Evolutionary conservation across 2,888 invertebrate genomes (phyloP).

Genomic region (Cheilosia scutellata): DNA sequence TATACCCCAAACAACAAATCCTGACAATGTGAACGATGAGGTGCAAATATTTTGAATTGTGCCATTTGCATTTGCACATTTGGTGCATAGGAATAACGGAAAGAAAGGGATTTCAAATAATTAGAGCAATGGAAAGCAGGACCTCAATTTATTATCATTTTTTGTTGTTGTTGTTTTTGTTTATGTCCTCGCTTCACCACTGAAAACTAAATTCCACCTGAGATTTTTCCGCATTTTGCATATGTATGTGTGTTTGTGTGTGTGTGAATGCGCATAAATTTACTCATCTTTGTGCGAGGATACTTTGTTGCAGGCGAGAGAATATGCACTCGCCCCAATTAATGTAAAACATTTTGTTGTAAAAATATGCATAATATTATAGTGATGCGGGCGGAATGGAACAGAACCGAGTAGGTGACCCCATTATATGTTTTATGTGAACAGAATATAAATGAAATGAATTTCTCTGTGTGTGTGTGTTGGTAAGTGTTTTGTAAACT

Average conservation of each 20-base stretch:
- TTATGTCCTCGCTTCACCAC: neutral
- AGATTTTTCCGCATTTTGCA: slow-evolving; percentile 10
- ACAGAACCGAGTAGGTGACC: slow-evolving; percentile 42
- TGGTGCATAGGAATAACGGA: slow-evolving; percentile 24
- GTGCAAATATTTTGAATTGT: slow-evolving; percentile 65
- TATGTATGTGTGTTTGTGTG: neutral
- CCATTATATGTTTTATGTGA: slow-evolving; percentile 22
- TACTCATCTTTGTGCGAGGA: slow-evolving; percentile 36
- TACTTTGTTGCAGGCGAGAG: slow-evolving; percentile 43
- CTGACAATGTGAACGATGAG: slow-evolving; percentile 51
- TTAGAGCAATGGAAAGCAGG: slow-evolving; percentile 62
- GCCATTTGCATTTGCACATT: slow-evolving; percentile 63
- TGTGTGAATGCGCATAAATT: slow-evolving; percentile 7
- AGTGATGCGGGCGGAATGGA: slow-evolving; percentile 18
- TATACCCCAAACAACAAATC: neutral
- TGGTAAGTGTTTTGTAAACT: slow-evolving; percentile 32
- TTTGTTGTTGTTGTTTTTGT: too few species aligned
- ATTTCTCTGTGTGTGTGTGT: neutral
- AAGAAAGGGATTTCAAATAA: slow-evolving; percentile 57
- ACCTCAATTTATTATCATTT: slow-evolving; percentile 57
- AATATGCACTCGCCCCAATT: slow-evolving; percentile 59
- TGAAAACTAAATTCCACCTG: slow-evolving; percentile 16
- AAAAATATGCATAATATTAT: slow-evolving; percentile 41
- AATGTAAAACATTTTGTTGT: slow-evolving; percentile 57
- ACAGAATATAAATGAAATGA: neutral